phyloP scores from a whole-genome alignment of 2,888 invertebrate genomes.

The Notocelia uddmanniana region DNA sequence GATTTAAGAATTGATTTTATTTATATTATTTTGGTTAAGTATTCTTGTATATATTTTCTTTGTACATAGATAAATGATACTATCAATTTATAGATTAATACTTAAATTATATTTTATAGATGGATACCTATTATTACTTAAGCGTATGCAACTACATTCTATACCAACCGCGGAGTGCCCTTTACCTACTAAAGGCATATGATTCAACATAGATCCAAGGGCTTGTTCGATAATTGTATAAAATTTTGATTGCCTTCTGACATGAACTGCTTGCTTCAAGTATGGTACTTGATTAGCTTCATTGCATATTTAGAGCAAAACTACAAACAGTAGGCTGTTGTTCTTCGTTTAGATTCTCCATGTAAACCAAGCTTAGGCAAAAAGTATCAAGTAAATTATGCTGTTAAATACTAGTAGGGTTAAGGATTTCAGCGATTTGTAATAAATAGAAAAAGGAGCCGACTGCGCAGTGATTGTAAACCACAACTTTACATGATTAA shows the following conservation, averaged over 20 bases:
- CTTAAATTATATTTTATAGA: neutral
- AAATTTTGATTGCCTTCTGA: slow-evolving; percentile 5
- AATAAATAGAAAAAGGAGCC: neutral
- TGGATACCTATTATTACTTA: neutral
- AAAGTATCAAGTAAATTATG: slow-evolving; percentile 11
- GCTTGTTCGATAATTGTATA: neutral
- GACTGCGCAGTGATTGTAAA: neutral
- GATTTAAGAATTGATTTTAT: too few species aligned
- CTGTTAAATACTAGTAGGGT: neutral
- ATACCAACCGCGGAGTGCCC: neutral
- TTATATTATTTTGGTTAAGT: too few species aligned
- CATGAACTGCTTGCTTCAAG: slow-evolving; percentile 7
- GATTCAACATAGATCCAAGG: slow-evolving; percentile 8
- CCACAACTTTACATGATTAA: neutral
- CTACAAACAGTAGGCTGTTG: neutral
- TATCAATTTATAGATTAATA: neutral
- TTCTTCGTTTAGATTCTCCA: slow-evolving; percentile 8
- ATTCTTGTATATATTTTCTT: too few species aligned
- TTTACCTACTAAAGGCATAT: slow-evolving; percentile 11
- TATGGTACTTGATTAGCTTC: slow-evolving; percentile 23
- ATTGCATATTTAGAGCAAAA: slow-evolving; percentile 14
- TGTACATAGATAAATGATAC: too few species aligned
- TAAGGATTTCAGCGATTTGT: too few species aligned
- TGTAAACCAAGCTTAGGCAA: neutral
- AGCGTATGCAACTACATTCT: neutral